Conservation (phyloP, 2,797 vertebrate genomes). For the Sus cebifrons region DNA sequence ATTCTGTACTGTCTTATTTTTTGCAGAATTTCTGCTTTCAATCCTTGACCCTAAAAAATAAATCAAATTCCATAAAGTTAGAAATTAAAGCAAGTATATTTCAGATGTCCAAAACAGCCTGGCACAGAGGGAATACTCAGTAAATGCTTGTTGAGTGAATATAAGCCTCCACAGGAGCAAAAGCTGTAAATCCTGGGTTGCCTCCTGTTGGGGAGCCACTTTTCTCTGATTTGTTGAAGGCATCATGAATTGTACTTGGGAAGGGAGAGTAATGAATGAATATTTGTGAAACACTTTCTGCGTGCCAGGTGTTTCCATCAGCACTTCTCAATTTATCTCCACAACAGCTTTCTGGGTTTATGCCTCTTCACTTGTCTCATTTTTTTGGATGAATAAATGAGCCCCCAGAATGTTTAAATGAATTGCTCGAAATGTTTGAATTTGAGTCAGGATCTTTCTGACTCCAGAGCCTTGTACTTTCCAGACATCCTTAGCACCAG, state of each 20-base stretch:
- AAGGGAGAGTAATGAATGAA: constrained; percentile 41
- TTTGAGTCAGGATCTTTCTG: constrained; percentile 42
- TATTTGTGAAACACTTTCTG: neutral
- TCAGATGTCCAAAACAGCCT: neutral
- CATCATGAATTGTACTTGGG: neutral
- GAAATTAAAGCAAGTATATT: constrained; percentile 40
- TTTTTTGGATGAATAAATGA: constrained; percentile 49
- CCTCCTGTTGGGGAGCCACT: neutral
- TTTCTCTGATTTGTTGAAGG: constrained; percentile 43
- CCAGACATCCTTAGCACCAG: neutral
- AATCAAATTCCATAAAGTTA: neutral
- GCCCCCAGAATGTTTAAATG: constrained; percentile 18
- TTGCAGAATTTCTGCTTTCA: constrained; percentile 42
- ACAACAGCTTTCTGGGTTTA: neutral
- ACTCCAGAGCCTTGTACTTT: neutral
- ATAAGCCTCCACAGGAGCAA: neutral
- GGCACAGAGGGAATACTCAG: neutral
- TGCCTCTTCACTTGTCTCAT: neutral
- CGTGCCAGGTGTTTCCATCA: constrained; percentile 35
- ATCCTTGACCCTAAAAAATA: constrained; percentile 17
- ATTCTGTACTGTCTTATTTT: constrained; percentile 29
- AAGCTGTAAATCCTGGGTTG: neutral
- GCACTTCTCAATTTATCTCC: constrained; percentile 36
- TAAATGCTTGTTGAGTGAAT: constrained; percentile 40
- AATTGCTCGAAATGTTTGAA: neutral